A percentile compares a stretch with the other conserved stretches of the same genome.
Evolutionary conservation across 2,797 vertebrate genomes (phyloP).

Genomic region (Hydrophis major): DNA sequence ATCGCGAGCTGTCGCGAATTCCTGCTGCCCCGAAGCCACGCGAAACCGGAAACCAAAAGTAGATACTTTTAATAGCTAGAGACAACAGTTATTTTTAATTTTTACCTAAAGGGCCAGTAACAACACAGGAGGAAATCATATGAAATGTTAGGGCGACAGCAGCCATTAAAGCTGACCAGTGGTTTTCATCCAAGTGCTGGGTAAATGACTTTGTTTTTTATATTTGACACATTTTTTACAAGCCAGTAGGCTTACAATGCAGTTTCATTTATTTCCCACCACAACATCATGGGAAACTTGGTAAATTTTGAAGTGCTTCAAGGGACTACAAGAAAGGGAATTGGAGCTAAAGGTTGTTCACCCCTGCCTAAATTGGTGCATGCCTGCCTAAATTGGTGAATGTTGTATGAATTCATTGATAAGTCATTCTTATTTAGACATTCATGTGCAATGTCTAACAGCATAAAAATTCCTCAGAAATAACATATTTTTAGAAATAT

Average conservation of each 20-base stretch:
- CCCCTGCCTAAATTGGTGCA: neutral
- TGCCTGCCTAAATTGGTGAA: neutral
- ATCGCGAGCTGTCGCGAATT: too few species aligned
- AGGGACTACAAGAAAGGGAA: neutral
- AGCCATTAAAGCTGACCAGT: neutral
- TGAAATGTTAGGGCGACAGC: neutral
- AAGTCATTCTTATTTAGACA: neutral
- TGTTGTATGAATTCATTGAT: neutral
- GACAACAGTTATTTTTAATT: neutral
- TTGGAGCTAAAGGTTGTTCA: neutral
- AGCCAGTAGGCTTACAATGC: neutral
- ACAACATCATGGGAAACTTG: neutral
- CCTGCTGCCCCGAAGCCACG: too few species aligned
- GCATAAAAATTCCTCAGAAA: neutral
- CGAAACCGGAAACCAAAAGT: too few species aligned
- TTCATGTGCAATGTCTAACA: neutral
- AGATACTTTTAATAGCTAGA: neutral
- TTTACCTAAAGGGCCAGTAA: neutral
- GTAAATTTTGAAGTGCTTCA: neutral
- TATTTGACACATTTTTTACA: neutral
- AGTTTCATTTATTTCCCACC: neutral
- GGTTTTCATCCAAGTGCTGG: neutral
- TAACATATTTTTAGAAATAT: neutral
- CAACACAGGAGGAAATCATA: neutral
- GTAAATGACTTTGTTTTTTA: neutral